Conservation (phyloP, 2,888 invertebrate genomes). For the Nysson spinosus region DNA sequence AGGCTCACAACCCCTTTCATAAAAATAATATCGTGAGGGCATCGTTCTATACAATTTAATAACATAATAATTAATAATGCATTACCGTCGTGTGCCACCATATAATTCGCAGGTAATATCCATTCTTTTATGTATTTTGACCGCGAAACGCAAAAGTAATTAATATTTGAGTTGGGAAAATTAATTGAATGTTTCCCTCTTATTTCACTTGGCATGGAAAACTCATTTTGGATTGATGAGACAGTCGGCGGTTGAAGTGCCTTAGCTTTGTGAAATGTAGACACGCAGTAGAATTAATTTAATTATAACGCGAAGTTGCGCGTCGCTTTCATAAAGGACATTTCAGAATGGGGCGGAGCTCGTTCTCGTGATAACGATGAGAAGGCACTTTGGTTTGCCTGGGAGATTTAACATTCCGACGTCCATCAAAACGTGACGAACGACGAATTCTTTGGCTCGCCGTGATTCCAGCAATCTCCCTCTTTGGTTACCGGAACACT, state of each 20-base stretch:
- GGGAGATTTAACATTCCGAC: not conserved
- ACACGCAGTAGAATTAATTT: constrained; percentile 12
- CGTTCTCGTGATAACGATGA: not conserved
- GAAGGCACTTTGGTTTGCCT: not conserved
- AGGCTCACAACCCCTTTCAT: no score
- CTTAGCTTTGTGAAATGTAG: not conserved
- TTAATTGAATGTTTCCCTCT: not conserved
- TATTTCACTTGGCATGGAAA: not conserved
- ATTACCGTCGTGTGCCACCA: no score
- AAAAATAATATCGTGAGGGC: no score
- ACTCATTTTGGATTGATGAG: constrained; percentile 8
- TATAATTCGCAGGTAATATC: no score
- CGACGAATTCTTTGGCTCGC: no score
- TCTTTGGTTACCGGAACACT: no score
- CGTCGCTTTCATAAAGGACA: constrained; percentile 7
- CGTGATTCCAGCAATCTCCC: no score
- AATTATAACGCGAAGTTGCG: constrained; percentile 7
- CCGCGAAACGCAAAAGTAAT: no score
- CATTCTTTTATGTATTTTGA: no score
- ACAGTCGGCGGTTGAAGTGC: not conserved
- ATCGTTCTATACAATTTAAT: no score
- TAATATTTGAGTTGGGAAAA: not conserved
- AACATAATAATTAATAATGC: no score
- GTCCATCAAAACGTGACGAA: no score
- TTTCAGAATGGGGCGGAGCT: not conserved